Evolutionary conservation across 2,888 invertebrate genomes (phyloP).

Genomic region (Drosophila dives): DNA sequence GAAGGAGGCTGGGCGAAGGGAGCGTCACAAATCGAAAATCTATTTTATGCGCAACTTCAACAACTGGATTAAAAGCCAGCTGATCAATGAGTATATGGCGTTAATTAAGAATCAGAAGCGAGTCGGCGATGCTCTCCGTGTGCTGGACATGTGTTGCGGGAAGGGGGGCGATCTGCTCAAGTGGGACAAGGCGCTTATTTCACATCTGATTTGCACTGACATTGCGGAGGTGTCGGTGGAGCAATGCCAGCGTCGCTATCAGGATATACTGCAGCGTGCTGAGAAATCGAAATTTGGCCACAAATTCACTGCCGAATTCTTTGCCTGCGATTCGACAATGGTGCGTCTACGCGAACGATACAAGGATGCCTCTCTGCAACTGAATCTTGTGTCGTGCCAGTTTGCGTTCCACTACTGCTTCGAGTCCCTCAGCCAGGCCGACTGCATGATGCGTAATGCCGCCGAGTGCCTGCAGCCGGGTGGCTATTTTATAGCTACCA

Average conservation of each 20-base stretch:
- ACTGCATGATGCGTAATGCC: conserved; percentile 96
- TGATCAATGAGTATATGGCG: conserved; percentile 93
- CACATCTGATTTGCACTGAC: conserved; percentile 95
- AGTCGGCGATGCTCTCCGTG: conserved; percentile 89
- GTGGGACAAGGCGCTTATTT: conserved; percentile 94
- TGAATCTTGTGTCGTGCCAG: conserved; percentile 98
- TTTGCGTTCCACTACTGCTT: conserved; percentile 99
- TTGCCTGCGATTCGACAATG: conserved; percentile 96
- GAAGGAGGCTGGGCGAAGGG: conserved; percentile 92
- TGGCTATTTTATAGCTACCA: conserved; percentile 98
- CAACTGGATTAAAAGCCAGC: conserved; percentile 99
- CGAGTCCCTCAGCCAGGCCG: conserved; percentile 94
- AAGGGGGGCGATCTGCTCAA: conserved; percentile 99
- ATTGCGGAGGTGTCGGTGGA: conserved; percentile 96
- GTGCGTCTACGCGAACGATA: conserved; percentile 91
- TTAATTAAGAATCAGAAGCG: conserved; percentile 88
- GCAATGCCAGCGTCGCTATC: conserved; percentile 94
- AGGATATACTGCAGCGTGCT: conserved; percentile 87
- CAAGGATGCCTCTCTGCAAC: conserved; percentile 90
- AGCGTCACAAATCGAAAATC: conserved; percentile 95
- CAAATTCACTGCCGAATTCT: conserved; percentile 94
- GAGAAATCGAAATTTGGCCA: conserved; percentile 82
- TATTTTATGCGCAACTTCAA: conserved; percentile 98
- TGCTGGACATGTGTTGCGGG: conserved; percentile 98
- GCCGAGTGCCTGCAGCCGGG: conserved; percentile 95